Base-by-base conservation (phyloP, 2,113 vertebrate species). In the Tinamus guttatus region DNA sequence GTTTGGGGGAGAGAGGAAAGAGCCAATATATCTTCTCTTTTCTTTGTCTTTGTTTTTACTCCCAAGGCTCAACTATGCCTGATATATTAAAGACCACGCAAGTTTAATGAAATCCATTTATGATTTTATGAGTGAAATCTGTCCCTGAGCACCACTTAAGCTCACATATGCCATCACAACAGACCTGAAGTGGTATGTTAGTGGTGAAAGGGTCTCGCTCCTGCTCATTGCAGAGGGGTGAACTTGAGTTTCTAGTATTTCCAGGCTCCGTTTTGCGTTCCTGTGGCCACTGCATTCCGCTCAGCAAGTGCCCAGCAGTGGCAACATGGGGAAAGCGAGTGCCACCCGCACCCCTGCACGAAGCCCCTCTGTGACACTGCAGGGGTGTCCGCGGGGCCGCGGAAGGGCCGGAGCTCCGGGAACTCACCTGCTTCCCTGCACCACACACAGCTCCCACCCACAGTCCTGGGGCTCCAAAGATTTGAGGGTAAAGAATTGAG, bases 101-200 rank as follows among this genome's bases (percentile, higher is more conserved):
- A 62, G 62, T 81, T 76, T 94, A 96, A 95, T 96, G 92, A 97
- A 95, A 96, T 67, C 81, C 81, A 89, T 95, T 95, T 95, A 95
- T 94, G 94, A 94, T 85, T 95, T 94, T 89, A 93, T 75, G 76
- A 93, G 93, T 81, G 87, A 83, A 92, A 94, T 90, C 74, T 92
- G 86, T 94, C 93, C 85, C 92, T 81, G 47, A 88, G 69, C 85
- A 73, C 74, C 70, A 86, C 77, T 96, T 95, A 79, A 45, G 24
- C 65, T 86, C 65, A 38, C 43, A 54, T 27, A 86, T 85, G 93
- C 79, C 89, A 83, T 56, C 79, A 67, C 80, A 62, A 83, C 25
- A 88, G 80, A 95, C 47, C 71, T n/a, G 41, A 83, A 94, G 68
- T 30, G 85, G 69, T 45, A 45, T 6, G 2, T 47, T 70, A 2